These are phyloP conservation scores for Chlorocebus sabaeus DNA, from an alignment of 2,113 vertebrate genomes.

Conservation along the genomic window DNA sequence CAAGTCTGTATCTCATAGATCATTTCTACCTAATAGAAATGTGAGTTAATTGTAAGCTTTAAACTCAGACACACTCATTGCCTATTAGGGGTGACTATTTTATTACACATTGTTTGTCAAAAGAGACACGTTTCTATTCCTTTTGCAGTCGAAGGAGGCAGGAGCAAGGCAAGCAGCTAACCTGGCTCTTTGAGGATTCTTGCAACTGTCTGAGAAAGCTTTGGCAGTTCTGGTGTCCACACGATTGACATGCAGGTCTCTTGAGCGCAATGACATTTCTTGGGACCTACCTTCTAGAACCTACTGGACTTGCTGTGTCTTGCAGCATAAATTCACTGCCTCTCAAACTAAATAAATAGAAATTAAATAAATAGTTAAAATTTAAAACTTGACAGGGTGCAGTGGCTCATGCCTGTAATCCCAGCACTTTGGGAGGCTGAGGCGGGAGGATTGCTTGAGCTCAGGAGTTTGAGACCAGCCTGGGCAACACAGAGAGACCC, in stretches of 20 bases:
- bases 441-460: no score
- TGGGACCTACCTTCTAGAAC: background rate
- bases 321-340: background rate
- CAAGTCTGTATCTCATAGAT: background rate
- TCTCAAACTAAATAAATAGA: background rate
- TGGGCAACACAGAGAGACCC: no score
- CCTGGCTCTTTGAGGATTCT: background rate
- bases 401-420: no score
- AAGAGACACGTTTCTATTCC: background rate
- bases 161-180: background rate
- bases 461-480: no score
- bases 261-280: background rate
- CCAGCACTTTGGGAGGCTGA: no score
- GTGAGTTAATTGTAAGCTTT: background rate
- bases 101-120: background rate
- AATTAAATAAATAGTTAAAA: background rate
- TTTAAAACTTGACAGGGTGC: no score
- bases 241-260: rapidly evolving
- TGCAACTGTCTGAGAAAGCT: background rate
- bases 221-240: background rate
- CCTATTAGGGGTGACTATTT: background rate
- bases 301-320: background rate
- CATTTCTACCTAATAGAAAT: background rate
- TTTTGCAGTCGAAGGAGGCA: background rate
- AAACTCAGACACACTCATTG: background rate